Evolutionary conservation across 2,888 invertebrate species (phyloP), one percentile per base, ranked within the genome.

Genomic region (Apantesis nais): DNA sequence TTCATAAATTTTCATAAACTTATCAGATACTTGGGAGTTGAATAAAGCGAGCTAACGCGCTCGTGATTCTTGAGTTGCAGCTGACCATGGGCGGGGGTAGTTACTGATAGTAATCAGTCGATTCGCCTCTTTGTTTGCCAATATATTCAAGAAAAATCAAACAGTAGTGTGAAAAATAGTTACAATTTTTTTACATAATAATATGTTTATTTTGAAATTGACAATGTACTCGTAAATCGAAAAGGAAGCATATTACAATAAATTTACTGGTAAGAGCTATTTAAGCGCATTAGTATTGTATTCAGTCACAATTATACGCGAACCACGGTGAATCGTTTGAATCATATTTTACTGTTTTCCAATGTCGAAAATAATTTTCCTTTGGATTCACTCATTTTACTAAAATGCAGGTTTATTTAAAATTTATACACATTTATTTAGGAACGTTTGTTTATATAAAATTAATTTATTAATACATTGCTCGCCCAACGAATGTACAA

Each of bases 191-290:
- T n/a, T n/a, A 34, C 34, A 34, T 4, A 34, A 34, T 34, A 34
- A 34, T 34, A 34, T 5, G 34, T 4, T 34, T 34, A 34, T 34
- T 34, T 66, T 66, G 63, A 66, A 19, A 55, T 70, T 62, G 62
- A 12, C 1, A 12, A 25, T 4, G 12, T 55, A 3, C 12, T n/a
- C 12, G 12, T 25, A n/a, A 3, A 55, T 55, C 12, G 52, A 12
- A 55, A 12, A 55, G 25, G 11, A 25, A 55, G 52, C n/a, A 25
- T 55, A 12, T 58, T 29, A 29, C 5, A 58, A 29, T 29, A 25
- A 29, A 29, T 12, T 14, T 1, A 16, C 29, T 5, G 14, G 25
- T 58, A 58, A 58, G 16, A 16, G 3, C 58, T 16, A 29, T 7
- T 25, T 58, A 29, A 58, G 4, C 16, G 29, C 25, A 25, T 16